These are phyloP conservation scores for Phaedon cochleariae DNA, from an alignment of 2,888 invertebrate genomes.

Conservation along the genomic window DNA sequence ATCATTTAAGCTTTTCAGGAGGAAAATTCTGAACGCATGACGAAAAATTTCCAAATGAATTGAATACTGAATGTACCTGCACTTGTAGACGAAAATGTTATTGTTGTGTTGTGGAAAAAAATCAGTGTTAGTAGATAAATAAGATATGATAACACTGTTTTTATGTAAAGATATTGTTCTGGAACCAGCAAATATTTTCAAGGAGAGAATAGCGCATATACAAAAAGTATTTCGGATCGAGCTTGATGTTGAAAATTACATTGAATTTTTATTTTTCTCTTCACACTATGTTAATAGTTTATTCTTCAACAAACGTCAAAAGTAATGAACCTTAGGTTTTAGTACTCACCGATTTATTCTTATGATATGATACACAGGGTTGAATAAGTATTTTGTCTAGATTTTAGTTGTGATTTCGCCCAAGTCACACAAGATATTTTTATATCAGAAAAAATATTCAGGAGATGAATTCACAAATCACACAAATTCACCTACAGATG, in stretches of 20 bases:
- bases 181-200: not conserved
- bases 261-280: not conserved
- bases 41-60: not conserved
- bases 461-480: too few species aligned
- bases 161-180: not conserved
- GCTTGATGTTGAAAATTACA: too few species aligned
- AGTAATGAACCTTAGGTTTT: not conserved
- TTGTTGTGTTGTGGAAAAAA: slow-evolving; percentile 15
- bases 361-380: slow-evolving; percentile 34
- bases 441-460: too few species aligned
- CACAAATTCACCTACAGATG: too few species aligned
- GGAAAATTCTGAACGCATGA: too few species aligned
- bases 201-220: too few species aligned
- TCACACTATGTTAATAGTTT: not conserved
- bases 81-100: slow-evolving; percentile 22
- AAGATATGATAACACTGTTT: not conserved
- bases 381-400: slow-evolving; percentile 30
- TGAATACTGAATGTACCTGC: slow-evolving; percentile 30
- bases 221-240: too few species aligned
- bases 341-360: slow-evolving; percentile 16
- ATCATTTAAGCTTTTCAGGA: too few species aligned
- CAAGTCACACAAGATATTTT: slow-evolving; percentile 32
- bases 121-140: not conserved
- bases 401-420: slow-evolving; percentile 28
- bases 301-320: slow-evolving; percentile 5